Evolutionary conservation across 2,113 vertebrate species (phyloP).

Genomic region (Apus apus): DNA sequence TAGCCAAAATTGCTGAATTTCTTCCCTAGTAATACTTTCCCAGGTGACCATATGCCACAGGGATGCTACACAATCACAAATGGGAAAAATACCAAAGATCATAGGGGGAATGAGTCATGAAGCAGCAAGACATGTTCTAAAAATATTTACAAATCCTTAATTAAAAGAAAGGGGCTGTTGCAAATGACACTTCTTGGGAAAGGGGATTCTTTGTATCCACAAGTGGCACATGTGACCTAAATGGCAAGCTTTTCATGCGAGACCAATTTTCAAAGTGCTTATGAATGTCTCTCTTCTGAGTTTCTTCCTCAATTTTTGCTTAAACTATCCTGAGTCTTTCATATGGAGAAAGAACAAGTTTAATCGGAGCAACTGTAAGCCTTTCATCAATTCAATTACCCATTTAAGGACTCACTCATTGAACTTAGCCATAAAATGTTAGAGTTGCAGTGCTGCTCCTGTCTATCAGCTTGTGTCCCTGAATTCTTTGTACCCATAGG

Average conservation of each 20-base stretch:
- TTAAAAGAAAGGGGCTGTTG: not conserved
- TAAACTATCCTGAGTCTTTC: not conserved
- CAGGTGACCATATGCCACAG: slow-evolving; percentile 41
- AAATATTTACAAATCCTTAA: slow-evolving; percentile 53
- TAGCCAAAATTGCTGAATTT: not conserved
- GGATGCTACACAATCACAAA: not conserved
- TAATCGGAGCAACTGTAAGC: not conserved
- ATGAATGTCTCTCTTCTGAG: not conserved
- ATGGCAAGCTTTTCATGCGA: not conserved
- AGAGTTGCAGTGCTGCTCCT: not conserved
- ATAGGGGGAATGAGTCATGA: slow-evolving; percentile 13
- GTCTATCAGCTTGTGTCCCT: slow-evolving; percentile 36
- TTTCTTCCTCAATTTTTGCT: slow-evolving; percentile 24
- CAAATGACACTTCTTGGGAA: slow-evolving; percentile 16
- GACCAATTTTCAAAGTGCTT: not conserved
- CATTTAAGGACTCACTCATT: not conserved
- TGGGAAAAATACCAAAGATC: slow-evolving; percentile 32
- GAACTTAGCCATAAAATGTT: slow-evolving; percentile 52
- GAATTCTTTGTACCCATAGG: slow-evolving; percentile 34
- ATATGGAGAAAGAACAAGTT: slow-evolving; percentile 17
- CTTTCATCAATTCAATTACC: slow-evolving; percentile 60
- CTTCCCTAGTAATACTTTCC: not conserved
- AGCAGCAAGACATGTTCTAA: slow-evolving; percentile 1
- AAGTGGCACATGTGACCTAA: not conserved
- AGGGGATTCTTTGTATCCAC: not conserved